Conservation (phyloP, 2,888 invertebrate genomes). For the Agriopis aurantiaria region DNA sequence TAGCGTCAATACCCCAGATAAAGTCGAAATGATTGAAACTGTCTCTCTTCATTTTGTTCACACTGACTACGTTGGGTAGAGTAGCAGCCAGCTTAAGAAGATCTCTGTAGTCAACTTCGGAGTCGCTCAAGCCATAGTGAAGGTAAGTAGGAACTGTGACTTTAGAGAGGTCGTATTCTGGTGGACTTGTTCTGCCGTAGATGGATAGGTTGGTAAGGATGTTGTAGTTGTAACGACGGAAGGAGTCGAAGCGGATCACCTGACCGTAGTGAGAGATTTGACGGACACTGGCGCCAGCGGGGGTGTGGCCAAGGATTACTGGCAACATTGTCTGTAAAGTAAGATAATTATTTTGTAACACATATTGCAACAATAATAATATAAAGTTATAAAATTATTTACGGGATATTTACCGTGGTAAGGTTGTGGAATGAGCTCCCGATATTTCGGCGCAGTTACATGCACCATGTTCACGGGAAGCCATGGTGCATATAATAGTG, state of each 20-base stretch:
- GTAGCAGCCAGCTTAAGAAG: conserved; percentile 46
- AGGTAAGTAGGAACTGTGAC: conserved; percentile 58
- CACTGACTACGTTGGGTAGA: conserved; percentile 52
- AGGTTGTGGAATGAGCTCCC: too few relatives aligned
- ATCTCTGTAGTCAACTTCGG: conserved; percentile 54
- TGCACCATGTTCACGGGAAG: too few relatives aligned
- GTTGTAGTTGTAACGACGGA: conserved; percentile 61
- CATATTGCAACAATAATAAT: not conserved
- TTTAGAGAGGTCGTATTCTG: conserved; percentile 56
- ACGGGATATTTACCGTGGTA: too few relatives aligned
- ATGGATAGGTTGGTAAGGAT: conserved; percentile 51
- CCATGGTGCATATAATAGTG: too few relatives aligned
- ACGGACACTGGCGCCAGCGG: conserved; percentile 64
- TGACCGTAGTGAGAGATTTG: conserved; percentile 68
- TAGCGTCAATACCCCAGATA: conserved; percentile 60
- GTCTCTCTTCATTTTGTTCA: conserved; percentile 44
- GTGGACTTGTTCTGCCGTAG: conserved; percentile 59
- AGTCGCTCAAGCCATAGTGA: conserved; percentile 58
- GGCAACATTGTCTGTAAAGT: conserved; percentile 63
- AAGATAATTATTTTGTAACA: not conserved
- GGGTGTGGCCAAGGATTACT: conserved; percentile 60
- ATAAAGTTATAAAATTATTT: too few relatives aligned
- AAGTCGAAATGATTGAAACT: conserved; percentile 64
- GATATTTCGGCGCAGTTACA: too few relatives aligned
- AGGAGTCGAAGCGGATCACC: conserved; percentile 53